phyloP scores from a whole-genome alignment of 1,140 invertebrate genomes.

The Agraylea sexmaculata region DNA sequence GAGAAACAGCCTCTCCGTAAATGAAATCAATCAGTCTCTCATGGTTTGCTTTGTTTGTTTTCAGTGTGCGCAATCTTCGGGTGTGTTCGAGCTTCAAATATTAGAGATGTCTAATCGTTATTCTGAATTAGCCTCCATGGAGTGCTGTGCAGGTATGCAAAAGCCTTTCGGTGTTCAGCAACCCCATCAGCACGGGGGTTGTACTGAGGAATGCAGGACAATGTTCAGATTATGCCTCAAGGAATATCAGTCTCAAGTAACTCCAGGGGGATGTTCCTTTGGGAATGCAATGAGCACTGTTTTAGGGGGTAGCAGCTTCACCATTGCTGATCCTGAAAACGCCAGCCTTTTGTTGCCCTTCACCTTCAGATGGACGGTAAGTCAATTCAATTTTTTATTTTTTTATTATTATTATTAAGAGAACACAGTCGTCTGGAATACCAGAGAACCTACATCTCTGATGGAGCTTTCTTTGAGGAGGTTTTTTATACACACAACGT shows the following conservation, averaged over 20 bases:
- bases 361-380: conserved; percentile 84
- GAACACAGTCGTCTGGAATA: too few species aligned
- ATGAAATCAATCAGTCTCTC: too few species aligned
- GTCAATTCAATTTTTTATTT: conserved; percentile 28
- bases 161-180: not conserved
- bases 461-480: too few species aligned
- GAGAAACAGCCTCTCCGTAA: too few species aligned
- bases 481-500: too few species aligned
- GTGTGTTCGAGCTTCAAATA: conserved; percentile 84
- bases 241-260: conserved; percentile 80
- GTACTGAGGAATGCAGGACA: conserved; percentile 58
- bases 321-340: conserved; percentile 61
- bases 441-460: too few species aligned
- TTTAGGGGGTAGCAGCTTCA: conserved; percentile 78
- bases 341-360: conserved; percentile 72
- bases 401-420: too few species aligned
- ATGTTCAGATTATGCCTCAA: conserved; percentile 81
- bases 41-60: conserved; percentile 25
- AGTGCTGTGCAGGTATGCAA: conserved; percentile 63
- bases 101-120: conserved; percentile 78
- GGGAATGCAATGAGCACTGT: conserved; percentile 76
- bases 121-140: conserved; percentile 64
- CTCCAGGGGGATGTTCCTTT: conserved; percentile 77
- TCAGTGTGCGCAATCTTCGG: conserved; percentile 61
- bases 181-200: conserved; percentile 38